A percentile compares a stretch with the other conserved stretches of the same genome.
Evolutionary conservation across 1,140 invertebrate genomes (phyloP).

Genomic region (Melanaphis sacchari): DNA sequence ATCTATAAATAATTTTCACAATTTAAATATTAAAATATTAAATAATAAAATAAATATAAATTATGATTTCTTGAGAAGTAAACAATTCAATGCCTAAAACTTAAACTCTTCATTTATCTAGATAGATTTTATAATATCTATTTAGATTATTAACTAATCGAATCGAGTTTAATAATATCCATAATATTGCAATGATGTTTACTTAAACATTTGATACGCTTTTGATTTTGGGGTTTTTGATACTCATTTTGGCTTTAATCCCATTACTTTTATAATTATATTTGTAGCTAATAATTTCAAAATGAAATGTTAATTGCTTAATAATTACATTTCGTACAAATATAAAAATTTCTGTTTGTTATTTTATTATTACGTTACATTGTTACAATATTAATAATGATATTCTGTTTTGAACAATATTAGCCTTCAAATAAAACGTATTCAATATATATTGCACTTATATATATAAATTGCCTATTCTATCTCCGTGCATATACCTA

Average conservation of each 20-base stretch:
- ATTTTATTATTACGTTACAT: background rate
- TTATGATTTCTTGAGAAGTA: background rate
- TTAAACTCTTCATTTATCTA: background rate
- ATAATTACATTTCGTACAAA: background rate
- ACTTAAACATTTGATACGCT: background rate
- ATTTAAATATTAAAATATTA: background rate
- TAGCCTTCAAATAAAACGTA: background rate
- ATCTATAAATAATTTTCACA: background rate
- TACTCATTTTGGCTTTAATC: background rate
- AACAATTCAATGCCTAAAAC: background rate
- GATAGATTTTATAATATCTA: no score
- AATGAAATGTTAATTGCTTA: background rate
- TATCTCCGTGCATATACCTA: background rate
- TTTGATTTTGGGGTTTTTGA: background rate
- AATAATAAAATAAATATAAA: background rate
- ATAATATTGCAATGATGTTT: background rate
- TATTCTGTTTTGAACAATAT: background rate
- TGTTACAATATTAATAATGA: background rate
- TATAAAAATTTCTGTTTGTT: background rate
- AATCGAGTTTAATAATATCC: background rate
- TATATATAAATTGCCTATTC: background rate
- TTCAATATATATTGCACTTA: background rate
- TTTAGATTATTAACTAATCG: no score
- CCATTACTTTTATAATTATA: background rate
- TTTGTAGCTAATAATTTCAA: no score